Evolutionary conservation across 2,888 invertebrate genomes (phyloP), one percentile per base, ranked within the genome.

Genomic region (Noctuana brunneofusca): DNA sequence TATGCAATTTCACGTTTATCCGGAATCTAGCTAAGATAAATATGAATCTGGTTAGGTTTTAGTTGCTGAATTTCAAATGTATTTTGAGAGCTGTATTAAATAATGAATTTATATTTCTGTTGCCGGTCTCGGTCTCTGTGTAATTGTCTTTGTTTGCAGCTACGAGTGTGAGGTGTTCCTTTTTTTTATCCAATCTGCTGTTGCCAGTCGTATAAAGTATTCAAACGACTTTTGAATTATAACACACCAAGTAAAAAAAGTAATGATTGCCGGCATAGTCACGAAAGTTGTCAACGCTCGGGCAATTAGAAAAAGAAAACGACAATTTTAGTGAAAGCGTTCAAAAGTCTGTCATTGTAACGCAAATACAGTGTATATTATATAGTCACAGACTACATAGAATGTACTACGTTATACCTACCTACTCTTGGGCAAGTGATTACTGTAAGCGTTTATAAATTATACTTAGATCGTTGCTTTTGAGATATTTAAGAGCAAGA

Each of bases 251-350:
- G n/a, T n/a, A n/a, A 38, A 38, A 18, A 35, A 24, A 14, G 16
- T 49, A 49, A 50, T 49, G 24, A 58, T 35, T 18, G 57, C 11
- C 30, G 20, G 24, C 41, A 48, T 20, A 48, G 30, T 49, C 41
- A 58, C 27, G 58, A 58, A 58, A 58, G 58, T 57, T 58, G 58
- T 58, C 58, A 58, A 41, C 58, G 58, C 41, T 57, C 30, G 58
- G 50, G 30, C 24, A 58, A 58, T 52, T 58, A 58, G 57, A 58
- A 58, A 58, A 58, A 58, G 58, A 52, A 58, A 50, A 58, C 30
- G 50, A 58, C 38, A 52, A 58, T 58, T 50, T 57, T 58, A 52
- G 58, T 58, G 58, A 58, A 58, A 58, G 58, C 41, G 58, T 58
- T 50, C 52, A 52, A 48, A 56, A 55, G 57, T 58, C 50, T 52